These are phyloP conservation scores for Uloborus diversus DNA, from an alignment of 1,140 invertebrate genomes.

Conservation along the genomic window DNA sequence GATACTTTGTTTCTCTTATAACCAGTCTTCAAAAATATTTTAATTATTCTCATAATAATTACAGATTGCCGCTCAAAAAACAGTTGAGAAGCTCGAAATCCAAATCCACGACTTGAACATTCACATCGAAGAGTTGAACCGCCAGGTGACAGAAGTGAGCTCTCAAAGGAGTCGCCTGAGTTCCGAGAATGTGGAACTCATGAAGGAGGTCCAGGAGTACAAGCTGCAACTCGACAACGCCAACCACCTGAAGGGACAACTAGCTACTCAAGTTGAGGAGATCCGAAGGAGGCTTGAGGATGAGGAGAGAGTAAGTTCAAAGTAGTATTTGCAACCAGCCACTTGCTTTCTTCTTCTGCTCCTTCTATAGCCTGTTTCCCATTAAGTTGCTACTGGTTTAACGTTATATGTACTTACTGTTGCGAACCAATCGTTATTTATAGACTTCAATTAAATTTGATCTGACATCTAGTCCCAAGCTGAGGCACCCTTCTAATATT, in stretches of 20 bases:
- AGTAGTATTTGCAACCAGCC: too few species aligned
- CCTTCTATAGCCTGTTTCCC: too few species aligned
- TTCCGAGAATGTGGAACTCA: conserved; percentile 89
- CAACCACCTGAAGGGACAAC: conserved; percentile 86
- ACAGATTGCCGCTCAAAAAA: conserved; percentile 79
- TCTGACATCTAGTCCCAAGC: too few species aligned
- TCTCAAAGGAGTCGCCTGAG: conserved; percentile 69
- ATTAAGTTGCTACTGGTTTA: too few species aligned
- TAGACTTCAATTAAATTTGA: too few species aligned
- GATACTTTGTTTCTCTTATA: too few species aligned
- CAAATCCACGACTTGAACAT: conserved; percentile 87
- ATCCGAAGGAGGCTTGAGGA: conserved; percentile 91
- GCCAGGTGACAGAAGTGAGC: conserved; percentile 93
- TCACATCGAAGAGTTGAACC: conserved; percentile 94
- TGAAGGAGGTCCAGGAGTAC: conserved; percentile 92
- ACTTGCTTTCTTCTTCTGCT: too few species aligned
- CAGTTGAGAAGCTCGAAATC: conserved; percentile 88
- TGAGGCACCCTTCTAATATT: too few species aligned
- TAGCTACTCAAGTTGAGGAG: conserved; percentile 90
- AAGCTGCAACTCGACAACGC: conserved; percentile 94
- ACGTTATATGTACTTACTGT: too few species aligned
- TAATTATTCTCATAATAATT: background rate
- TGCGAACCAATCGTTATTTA: too few species aligned
- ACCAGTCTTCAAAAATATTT: too few species aligned
- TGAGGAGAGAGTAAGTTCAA: conserved; percentile 81